phyloP scores from a whole-genome alignment of 2,888 invertebrate genomes.

The Lobophora halterata region DNA sequence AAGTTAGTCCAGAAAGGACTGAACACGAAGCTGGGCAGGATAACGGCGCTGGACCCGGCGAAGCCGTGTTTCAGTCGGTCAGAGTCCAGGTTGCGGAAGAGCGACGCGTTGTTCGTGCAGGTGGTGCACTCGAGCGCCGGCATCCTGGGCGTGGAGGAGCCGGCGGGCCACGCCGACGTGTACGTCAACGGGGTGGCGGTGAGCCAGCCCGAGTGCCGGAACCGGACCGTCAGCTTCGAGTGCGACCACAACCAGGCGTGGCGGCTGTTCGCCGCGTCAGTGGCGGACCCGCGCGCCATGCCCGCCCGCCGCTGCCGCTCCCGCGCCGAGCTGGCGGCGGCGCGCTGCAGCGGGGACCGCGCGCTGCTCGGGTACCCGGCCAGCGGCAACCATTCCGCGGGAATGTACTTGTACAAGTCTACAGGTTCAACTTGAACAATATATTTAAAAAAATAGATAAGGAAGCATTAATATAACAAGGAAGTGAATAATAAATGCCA shows the following conservation, averaged over 20 bases:
- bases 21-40: constrained; percentile 46
- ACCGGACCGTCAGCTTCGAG: constrained; percentile 51
- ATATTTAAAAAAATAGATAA: not conserved
- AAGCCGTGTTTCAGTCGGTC: constrained; percentile 59
- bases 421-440: constrained; percentile 10
- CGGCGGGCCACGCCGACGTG: constrained; percentile 62
- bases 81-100: constrained; percentile 44
- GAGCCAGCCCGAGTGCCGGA: constrained; percentile 60
- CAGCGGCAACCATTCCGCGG: constrained; percentile 39
- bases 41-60: constrained; percentile 68
- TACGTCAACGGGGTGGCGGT: constrained; percentile 62
- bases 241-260: constrained; percentile 68
- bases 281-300: constrained; percentile 29
- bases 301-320: constrained; percentile 45
- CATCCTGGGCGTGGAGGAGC: constrained; percentile 58
- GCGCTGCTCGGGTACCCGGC: constrained; percentile 52
- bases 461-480: constrained; percentile 3
- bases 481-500: constrained; percentile 13
- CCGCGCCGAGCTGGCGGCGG: constrained; percentile 50
- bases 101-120: constrained; percentile 62
- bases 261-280: constrained; percentile 56
- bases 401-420: constrained; percentile 59
- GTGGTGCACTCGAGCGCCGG: constrained; percentile 67
- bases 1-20: constrained; percentile 49
- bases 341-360: constrained; percentile 48